These are phyloP conservation scores for Hippasteria phrygiana DNA, from an alignment of 53 echinoderm and acorn worm species.

Conservation along the genomic window DNA sequence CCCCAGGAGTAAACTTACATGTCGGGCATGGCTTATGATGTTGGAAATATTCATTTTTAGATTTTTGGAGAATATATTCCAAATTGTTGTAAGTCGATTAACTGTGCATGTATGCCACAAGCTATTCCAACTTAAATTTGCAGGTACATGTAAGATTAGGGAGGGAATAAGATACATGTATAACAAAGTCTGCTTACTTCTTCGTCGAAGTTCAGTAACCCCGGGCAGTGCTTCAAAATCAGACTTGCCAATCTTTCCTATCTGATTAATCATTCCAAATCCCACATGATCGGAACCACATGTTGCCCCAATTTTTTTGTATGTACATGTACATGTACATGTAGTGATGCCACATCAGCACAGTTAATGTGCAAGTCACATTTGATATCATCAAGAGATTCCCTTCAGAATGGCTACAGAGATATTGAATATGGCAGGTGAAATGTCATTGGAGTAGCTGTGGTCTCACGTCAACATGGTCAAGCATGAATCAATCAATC, in stretches of 20 bases:
- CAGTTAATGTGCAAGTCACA: neutral
- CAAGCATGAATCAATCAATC: neutral
- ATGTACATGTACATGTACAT: neutral
- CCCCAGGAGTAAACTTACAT: no score
- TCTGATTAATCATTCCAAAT: neutral
- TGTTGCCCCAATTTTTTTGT: neutral
- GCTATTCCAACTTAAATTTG: no score
- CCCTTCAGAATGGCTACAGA: neutral
- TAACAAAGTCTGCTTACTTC: no score
- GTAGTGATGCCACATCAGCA: neutral
- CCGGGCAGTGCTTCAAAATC: neutral
- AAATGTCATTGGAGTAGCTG: neutral
- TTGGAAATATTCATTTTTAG: no score
- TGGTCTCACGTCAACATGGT: no score
- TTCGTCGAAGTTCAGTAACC: neutral
- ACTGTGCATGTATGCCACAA: no score
- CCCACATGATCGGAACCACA: neutral
- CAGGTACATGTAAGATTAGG: no score
- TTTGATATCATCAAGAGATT: neutral
- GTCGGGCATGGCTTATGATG: no score
- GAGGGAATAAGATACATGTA: no score
- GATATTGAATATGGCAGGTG: conserved; percentile 5
- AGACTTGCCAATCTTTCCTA: neutral
- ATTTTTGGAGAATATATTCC: no score
- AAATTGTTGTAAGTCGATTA: no score